Base-by-base conservation (phyloP, 2,113 vertebrate species). In the Scomber scombrus region DNA sequence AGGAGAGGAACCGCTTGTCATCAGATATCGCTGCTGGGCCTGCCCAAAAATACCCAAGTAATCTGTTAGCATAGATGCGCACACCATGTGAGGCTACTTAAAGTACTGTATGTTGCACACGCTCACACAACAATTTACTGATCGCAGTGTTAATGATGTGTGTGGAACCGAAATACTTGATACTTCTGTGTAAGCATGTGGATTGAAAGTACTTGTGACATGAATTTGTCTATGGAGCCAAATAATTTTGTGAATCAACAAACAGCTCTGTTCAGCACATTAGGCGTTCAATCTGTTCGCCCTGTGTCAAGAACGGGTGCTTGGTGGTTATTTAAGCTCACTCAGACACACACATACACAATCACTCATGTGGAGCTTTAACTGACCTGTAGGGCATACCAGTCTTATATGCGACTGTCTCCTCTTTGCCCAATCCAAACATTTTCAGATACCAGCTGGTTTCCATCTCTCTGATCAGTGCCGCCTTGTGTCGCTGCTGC, bases 371-470 rank as follows among this genome's bases (percentile, higher is more conserved):
- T 10, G 29, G 57, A 13, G 11, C 31, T 71, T 26, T 65, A 50
- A 77, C 96, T 96, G 94, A 99, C 98, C 97, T 97, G 96, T 99
- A 97, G 1, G 93, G 95, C 98, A 99, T 99, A 19, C 97, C 96
- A 0, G 96, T 97, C 88, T 91, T 93, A 84, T 91, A 89, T 64
- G 96, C 94, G 0, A 96, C 94, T 26, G 95, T 95, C 80, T 94
- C 95, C 75, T 98, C 97, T 50, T 90, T 93, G 56, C 96, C 95
- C 60, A 97, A 89, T 55, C 96, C 96, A 5, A 94, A 97, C 74
- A 96, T 91, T 71, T 95, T 95, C 57, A 99, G 93, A 92, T 97
- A 99, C 96, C 97, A 98, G 92, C 81, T 96, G 94, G 96, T 97
- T 94, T 99, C 98, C 90, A 96, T 93, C 81, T 98, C 97, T 9